Conservation (phyloP, 2,797 vertebrate species). For the Spinibarbus caldwelli region DNA sequence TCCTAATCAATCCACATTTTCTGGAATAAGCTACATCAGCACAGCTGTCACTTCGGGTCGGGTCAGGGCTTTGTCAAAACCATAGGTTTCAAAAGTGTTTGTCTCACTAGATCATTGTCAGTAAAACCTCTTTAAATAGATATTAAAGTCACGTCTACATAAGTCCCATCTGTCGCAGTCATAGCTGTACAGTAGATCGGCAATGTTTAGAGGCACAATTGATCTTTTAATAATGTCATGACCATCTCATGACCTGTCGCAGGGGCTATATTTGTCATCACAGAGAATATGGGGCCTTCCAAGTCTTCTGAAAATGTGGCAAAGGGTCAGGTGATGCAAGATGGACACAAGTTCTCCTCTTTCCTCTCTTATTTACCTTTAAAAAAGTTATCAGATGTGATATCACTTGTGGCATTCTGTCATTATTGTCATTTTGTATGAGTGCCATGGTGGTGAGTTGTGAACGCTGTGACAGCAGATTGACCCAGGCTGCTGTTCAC, state of each 20-base stretch:
- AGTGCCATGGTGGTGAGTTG: constrained; percentile 68
- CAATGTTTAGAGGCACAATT: constrained; percentile 79
- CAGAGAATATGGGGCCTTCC: constrained; percentile 47
- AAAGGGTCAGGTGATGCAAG: constrained; percentile 56
- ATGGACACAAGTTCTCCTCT: constrained; percentile 38
- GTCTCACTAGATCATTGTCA: constrained; percentile 78
- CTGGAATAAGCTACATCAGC: constrained; percentile 35
- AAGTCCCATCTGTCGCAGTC: constrained; percentile 74
- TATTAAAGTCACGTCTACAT: constrained; percentile 70
- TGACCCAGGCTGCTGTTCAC: constrained; percentile 81
- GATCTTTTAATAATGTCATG: constrained; percentile 82
- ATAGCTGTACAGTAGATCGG: constrained; percentile 66
- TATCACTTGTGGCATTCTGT: constrained; percentile 74
- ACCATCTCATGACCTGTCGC: constrained; percentile 73
- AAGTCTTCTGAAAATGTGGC: constrained; percentile 45
- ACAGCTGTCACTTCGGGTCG: constrained; percentile 48
- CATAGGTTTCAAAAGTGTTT: constrained; percentile 71
- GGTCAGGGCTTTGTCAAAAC: constrained; percentile 57
- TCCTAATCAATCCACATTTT: constrained; percentile 29
- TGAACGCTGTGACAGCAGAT: constrained; percentile 75
- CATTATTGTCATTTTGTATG: constrained; percentile 79
- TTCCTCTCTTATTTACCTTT: constrained; percentile 17
- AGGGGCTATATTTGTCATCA: constrained; percentile 62
- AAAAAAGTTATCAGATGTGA: constrained; percentile 63
- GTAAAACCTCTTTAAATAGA: constrained; percentile 76